phyloP scores from a whole-genome alignment of 2,888 invertebrate species.

The Iselma pallidipennis region DNA sequence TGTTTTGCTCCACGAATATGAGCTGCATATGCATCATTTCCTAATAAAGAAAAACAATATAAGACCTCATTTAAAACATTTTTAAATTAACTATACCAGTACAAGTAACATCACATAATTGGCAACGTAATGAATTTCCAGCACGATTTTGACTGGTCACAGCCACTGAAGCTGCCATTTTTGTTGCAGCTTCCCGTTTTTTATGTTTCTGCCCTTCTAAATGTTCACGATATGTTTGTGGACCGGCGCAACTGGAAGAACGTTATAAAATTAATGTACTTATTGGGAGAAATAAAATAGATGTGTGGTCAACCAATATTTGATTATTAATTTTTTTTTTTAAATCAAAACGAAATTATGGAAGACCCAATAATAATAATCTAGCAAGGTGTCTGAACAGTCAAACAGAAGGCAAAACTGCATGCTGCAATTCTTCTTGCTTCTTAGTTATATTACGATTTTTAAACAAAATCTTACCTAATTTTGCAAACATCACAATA shows the following conservation, averaged over 20 bases:
- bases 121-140: slow-evolving; percentile 83
- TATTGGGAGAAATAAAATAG: neutral
- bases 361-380: neutral
- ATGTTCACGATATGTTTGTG: slow-evolving; percentile 89
- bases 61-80: neutral
- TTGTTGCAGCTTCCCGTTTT: slow-evolving; percentile 91
- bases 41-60: slow-evolving; percentile 48
- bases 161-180: slow-evolving; percentile 69
- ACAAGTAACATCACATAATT: slow-evolving; percentile 97
- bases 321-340: neutral
- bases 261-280: slow-evolving; percentile 14
- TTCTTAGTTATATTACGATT: neutral
- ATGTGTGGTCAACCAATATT: neutral
- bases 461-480: slow-evolving; percentile 61
- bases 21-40: slow-evolving; percentile 97
- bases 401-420: slow-evolving; percentile 1
- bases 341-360: neutral
- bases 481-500: slow-evolving; percentile 99
- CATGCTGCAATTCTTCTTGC: slow-evolving; percentile 30
- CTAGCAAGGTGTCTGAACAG: slow-evolving; percentile 33
- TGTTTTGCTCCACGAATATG: slow-evolving; percentile 98
- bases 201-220: slow-evolving; percentile 99
- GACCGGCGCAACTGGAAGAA: slow-evolving; percentile 52
- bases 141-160: slow-evolving; percentile 66
- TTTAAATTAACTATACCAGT: slow-evolving; percentile 65